Conservation (phyloP, 2,113 vertebrate genomes). For the Macaca nemestrina region DNA sequence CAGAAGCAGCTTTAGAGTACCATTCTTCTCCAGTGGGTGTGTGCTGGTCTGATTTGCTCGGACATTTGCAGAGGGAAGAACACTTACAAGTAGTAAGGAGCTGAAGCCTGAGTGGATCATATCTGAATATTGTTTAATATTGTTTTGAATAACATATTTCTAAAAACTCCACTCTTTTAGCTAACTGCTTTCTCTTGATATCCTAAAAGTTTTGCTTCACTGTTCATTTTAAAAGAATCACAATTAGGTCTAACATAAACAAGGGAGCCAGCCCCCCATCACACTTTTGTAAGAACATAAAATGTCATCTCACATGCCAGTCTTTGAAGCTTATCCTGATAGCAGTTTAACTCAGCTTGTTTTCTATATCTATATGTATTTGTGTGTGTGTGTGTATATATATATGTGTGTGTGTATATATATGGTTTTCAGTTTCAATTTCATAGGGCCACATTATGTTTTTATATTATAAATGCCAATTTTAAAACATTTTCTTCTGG, state of each 20-base stretch:
- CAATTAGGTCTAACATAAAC: background rate
- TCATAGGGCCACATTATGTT: background rate
- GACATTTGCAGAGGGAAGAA: background rate
- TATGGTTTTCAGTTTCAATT: constrained; percentile 16
- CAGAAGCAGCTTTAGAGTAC: background rate
- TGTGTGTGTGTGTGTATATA: no score
- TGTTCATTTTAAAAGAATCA: constrained; percentile 21
- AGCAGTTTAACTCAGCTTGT: background rate
- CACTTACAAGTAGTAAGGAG: background rate
- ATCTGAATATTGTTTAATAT: background rate
- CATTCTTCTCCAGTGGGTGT: background rate
- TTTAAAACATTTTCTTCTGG: constrained; percentile 13
- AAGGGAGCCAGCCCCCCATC: background rate
- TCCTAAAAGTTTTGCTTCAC: background rate
- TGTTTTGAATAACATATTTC: background rate
- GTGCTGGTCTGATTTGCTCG: background rate
- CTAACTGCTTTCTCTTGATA: background rate
- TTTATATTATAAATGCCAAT: background rate
- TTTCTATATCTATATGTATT: background rate
- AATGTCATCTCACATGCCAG: background rate
- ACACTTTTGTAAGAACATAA: background rate
- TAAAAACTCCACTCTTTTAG: background rate
- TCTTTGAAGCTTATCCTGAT: background rate
- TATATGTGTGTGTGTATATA: background rate
- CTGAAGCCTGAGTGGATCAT: background rate